These are phyloP conservation scores for Busseola fusca DNA, from an alignment of 2,888 invertebrate species.

Conservation along the genomic window DNA sequence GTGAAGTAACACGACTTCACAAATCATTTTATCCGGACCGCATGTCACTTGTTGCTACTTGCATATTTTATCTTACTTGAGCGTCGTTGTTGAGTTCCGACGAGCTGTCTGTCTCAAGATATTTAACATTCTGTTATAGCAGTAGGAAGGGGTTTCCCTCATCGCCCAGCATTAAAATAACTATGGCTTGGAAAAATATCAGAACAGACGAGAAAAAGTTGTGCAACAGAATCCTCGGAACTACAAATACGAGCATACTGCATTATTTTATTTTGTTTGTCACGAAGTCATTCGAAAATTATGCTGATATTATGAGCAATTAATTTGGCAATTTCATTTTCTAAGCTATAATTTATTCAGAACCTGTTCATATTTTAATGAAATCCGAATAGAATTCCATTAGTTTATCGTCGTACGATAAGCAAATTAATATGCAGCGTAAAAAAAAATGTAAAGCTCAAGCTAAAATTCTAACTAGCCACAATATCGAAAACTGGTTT, in stretches of 20 bases:
- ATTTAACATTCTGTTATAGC: conserved; percentile 31
- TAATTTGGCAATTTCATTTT: conserved; percentile 63
- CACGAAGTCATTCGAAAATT: conserved; percentile 58
- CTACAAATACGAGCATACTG: conserved; percentile 11
- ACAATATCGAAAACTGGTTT: conserved; percentile 82
- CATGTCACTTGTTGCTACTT: conserved; percentile 20
- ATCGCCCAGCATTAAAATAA: conserved; percentile 3
- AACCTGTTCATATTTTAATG: conserved; percentile 69
- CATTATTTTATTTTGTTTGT: conserved; percentile 48
- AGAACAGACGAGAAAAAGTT: conserved; percentile 2
- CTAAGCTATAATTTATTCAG: conserved; percentile 69
- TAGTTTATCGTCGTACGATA: conserved; percentile 69
- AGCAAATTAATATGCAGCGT: conserved; percentile 71
- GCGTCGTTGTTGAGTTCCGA: conserved; percentile 15
- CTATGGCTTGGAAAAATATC: conserved; percentile 5
- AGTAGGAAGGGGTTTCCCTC: conserved; percentile 9
- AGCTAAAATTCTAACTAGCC: conserved; percentile 73
- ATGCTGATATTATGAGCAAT: conserved; percentile 60
- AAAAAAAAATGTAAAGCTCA: conserved; percentile 64
- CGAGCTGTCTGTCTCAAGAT: conserved; percentile 34
- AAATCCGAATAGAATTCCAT: conserved; percentile 70
- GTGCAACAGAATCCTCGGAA: conserved; percentile 1
- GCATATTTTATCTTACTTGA: conserved; percentile 34
- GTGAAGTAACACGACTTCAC: no score
- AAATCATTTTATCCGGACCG: conserved; percentile 25